Evolutionary conservation across 2,113 vertebrate genomes (phyloP).

Genomic region (Ovibos moschatus): DNA sequence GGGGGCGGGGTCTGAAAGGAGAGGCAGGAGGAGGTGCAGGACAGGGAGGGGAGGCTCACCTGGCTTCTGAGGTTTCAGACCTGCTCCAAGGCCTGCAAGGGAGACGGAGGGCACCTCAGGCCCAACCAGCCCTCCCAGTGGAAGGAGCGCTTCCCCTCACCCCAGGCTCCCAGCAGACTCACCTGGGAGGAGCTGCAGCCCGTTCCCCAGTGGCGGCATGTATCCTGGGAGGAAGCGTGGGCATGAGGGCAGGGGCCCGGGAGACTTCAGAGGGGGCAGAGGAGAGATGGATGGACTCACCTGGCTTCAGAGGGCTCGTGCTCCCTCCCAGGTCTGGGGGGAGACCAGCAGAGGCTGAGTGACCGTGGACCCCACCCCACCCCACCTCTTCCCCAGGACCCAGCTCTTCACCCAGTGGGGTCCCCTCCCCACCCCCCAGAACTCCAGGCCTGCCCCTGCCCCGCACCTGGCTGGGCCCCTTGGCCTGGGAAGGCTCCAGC

Average conservation of each 20-base stretch:
- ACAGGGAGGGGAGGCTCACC: neutral
- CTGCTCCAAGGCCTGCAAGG: neutral
- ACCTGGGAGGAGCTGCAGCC: neutral
- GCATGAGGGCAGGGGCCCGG: neutral
- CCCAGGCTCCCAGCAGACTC: neutral
- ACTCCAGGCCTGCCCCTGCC: neutral
- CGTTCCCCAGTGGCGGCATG: rapidly evolving
- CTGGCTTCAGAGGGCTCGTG: neutral
- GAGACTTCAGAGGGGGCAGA: neutral
- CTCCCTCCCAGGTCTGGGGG: neutral
- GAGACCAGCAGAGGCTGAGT: neutral
- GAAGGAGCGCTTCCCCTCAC: neutral
- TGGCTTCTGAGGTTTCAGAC: constrained; percentile 26
- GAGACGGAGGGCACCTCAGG: neutral
- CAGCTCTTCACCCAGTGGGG: neutral
- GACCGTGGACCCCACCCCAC: neutral
- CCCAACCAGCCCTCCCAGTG: neutral
- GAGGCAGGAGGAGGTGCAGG: neutral
- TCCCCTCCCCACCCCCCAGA: neutral
- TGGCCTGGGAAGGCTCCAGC: neutral
- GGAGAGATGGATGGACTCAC: neutral
- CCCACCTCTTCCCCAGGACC: neutral
- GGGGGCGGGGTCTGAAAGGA: neutral
- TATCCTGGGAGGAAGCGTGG: neutral
- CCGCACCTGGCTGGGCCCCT: neutral